Conservation (phyloP, 2,797 vertebrate genomes). For the Acropternis orthonyx region DNA sequence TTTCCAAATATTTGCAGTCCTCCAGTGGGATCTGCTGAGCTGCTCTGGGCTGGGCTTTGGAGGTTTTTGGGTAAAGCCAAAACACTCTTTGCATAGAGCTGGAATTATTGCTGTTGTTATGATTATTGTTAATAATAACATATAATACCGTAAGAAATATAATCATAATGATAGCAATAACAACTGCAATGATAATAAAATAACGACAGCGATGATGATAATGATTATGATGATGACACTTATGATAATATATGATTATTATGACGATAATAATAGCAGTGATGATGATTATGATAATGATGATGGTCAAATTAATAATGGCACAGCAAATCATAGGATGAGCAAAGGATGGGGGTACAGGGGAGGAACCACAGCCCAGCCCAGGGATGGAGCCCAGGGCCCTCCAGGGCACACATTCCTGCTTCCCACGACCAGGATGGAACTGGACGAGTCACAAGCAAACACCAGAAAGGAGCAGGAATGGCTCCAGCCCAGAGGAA, state of each 20-base stretch:
- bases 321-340: background rate
- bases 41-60: background rate
- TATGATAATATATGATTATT: background rate
- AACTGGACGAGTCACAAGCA: background rate
- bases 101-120: no score
- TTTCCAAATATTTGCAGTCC: background rate
- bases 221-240: background rate
- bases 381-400: background rate
- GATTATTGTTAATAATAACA: background rate
- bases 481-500: background rate
- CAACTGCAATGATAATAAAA: background rate
- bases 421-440: fast-evolving
- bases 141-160: background rate
- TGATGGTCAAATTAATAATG: background rate
- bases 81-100: background rate
- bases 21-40: background rate
- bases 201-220: no score
- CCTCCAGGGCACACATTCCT: background rate
- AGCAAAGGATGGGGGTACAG: background rate
- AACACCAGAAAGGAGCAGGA: background rate
- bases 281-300: background rate
- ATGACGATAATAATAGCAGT: background rate
- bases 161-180: background rate
- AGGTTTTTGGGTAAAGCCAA: background rate
- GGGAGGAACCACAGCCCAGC: background rate